Percentiles rank a stretch among this genome's conserved stretches.
These are phyloP conservation scores for Caenorhabditis virilis DNA, from an alignment of 2,888 invertebrate species.

Conservation along the genomic window DNA sequence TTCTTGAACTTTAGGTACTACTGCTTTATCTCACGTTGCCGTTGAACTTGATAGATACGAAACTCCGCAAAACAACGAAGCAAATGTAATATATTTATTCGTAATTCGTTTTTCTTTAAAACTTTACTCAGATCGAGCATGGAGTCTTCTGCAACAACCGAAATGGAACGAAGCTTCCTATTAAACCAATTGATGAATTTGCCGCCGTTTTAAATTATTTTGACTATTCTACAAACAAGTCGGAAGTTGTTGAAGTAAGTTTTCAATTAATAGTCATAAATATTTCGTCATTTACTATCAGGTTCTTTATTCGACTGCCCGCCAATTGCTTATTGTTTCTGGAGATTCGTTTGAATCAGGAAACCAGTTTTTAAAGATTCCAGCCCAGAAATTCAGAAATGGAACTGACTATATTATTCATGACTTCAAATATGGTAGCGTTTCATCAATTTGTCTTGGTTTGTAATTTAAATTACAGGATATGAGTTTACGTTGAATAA, in stretches of 20 bases:
- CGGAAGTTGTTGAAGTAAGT: slow-evolving; percentile 14
- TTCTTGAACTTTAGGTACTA: background rate
- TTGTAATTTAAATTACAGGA: background rate
- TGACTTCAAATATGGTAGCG: slow-evolving; percentile 24
- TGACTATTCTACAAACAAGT: slow-evolving; percentile 6
- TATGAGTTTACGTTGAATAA: slow-evolving; percentile 26
- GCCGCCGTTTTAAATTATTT: slow-evolving; percentile 18
- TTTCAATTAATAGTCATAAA: too few species aligned
- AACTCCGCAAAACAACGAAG: slow-evolving; percentile 9
- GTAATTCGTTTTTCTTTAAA: background rate
- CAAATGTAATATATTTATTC: background rate
- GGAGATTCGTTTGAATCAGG: slow-evolving; percentile 17
- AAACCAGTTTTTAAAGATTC: background rate
- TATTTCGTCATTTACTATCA: background rate
- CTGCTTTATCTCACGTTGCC: slow-evolving; percentile 6
- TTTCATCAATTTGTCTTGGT: too few species aligned
- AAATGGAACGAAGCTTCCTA: background rate
- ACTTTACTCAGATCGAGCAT: slow-evolving; percentile 11
- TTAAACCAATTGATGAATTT: slow-evolving; percentile 19
- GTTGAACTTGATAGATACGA: slow-evolving; percentile 33
- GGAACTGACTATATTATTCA: slow-evolving; percentile 29
- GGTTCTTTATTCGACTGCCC: slow-evolving; percentile 17
- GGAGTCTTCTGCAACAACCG: slow-evolving; percentile 16
- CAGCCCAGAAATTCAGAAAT: slow-evolving; percentile 1
- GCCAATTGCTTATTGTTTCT: slow-evolving; percentile 10